Conservation (phyloP, 2,113 vertebrate species). For the Gallinago media region DNA sequence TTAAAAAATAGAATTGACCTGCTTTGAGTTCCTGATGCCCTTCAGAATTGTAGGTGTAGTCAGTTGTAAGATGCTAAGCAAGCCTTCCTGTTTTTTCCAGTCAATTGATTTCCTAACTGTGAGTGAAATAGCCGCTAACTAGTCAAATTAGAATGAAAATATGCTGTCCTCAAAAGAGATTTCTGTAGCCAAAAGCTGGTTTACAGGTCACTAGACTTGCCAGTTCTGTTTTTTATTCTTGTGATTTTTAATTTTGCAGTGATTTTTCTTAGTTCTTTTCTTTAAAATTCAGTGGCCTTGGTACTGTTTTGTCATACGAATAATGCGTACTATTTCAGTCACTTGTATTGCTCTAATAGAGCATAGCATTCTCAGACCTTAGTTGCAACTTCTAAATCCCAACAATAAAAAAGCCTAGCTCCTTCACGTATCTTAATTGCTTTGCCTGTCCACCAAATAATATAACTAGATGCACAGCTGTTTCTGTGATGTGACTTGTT, state of each 20-base stretch:
- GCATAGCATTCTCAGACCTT: not conserved
- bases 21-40: not conserved
- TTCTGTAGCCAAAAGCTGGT: not conserved
- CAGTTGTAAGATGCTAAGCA: not conserved
- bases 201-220: not conserved
- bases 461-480: not conserved
- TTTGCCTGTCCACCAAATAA: not conserved
- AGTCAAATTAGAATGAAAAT: not conserved
- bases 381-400: not conserved
- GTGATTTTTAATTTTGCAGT: not conserved
- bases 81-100: not conserved
- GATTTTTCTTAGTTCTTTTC: not conserved
- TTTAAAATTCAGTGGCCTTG: not conserved
- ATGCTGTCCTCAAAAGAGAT: not conserved
- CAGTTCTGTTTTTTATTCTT: not conserved
- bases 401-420: not conserved
- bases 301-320: not conserved
- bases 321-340: accelerated
- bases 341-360: not conserved
- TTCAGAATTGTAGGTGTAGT: not conserved
- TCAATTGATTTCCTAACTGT: conserved; percentile 12
- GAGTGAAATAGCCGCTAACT: not conserved
- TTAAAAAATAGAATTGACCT: not conserved
- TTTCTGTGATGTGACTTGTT: not conserved
- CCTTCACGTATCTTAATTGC: not conserved